These are phyloP conservation scores for Rhinoraja longicauda DNA, from an alignment of 2,797 vertebrate genomes.

Conservation along the genomic window DNA sequence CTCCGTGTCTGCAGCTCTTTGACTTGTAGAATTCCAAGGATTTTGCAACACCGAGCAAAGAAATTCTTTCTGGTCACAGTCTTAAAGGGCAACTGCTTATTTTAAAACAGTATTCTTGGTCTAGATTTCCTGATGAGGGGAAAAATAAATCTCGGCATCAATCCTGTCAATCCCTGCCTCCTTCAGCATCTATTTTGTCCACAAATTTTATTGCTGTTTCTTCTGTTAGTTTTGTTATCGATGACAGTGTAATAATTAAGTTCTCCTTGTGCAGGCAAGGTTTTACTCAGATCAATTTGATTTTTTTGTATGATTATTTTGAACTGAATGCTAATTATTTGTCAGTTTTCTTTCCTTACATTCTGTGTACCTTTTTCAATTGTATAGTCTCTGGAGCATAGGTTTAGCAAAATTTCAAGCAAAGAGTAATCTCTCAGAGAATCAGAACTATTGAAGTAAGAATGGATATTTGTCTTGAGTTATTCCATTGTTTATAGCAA, in stretches of 20 bases:
- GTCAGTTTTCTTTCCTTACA: not conserved
- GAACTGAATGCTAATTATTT: not conserved
- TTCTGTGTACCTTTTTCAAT: not conserved
- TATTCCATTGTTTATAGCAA: not conserved
- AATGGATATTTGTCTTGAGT: not conserved
- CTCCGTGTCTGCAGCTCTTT: too few species aligned
- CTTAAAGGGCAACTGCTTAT: too few species aligned
- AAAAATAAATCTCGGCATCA: too few species aligned
- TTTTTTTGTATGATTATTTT: not conserved
- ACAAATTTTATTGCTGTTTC: not conserved
- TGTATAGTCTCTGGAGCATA: conserved; percentile 23
- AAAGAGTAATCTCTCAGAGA: not conserved
- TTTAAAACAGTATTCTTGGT: too few species aligned
- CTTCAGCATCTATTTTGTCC: not conserved
- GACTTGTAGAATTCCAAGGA: too few species aligned
- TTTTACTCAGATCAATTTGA: not conserved
- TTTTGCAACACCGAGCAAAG: too few species aligned
- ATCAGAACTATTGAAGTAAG: not conserved
- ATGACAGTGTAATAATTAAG: not conserved
- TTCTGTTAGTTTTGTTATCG: not conserved
- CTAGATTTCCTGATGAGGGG: too few species aligned
- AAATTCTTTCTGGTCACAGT: too few species aligned
- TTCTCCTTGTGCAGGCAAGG: not conserved
- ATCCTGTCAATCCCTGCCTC: too few species aligned
- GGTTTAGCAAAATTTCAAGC: not conserved